Base-by-base conservation (phyloP, 1,140 invertebrate genomes). In the Drosophila nigromelanica region DNA sequence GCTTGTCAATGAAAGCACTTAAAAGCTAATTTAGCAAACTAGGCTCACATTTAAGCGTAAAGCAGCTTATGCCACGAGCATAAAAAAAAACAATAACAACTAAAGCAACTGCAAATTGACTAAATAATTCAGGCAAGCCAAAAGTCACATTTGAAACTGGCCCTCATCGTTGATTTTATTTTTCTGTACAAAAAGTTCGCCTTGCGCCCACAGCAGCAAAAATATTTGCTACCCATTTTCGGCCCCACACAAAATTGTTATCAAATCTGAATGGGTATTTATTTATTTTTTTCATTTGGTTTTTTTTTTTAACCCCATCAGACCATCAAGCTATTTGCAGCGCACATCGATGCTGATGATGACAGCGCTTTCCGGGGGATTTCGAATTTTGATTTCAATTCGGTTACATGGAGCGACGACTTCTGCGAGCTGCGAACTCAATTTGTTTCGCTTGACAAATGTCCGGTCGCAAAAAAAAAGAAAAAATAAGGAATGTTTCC, bases 401-500 rank as follows among this genome's bases (percentile, higher is more conserved):
- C 59, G 61, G 58, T 73, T 76, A 50, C 67, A 72, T 66, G 62
- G 56, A 14, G 62, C 64, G 69, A 43, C 62, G 43, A 64, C 27
- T 35, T 42, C 55, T 33, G 45, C 59, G 45, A 62, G 47, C 79
- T 74, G 78, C 64, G 74, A 87, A 87, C 82, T 81, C 82, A 86
- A 86, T 87, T 86, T 86, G 82, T 70, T 82, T 61, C 76, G 83
- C 79, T 78, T 76, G 78, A 86, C 85, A 90, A 90, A 91, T 82
- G 69, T 80, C 71, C 69, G 79, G 71, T 77, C 82, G 80, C 78
- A 80, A 76, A 66, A 56, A 55, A 45, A 45, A 64, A 47, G 8
- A 45, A 52, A 62, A 27, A 66, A 56, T 6, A 12, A 62, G n/a
- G 21, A 51, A 42, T 82, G 87, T 85, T 91, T 89, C 81, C 89